A percentile compares a stretch with the other conserved stretches of the same genome.
Conservation (phyloP, 1,140 invertebrate species). For the Araneus ventricosus region DNA sequence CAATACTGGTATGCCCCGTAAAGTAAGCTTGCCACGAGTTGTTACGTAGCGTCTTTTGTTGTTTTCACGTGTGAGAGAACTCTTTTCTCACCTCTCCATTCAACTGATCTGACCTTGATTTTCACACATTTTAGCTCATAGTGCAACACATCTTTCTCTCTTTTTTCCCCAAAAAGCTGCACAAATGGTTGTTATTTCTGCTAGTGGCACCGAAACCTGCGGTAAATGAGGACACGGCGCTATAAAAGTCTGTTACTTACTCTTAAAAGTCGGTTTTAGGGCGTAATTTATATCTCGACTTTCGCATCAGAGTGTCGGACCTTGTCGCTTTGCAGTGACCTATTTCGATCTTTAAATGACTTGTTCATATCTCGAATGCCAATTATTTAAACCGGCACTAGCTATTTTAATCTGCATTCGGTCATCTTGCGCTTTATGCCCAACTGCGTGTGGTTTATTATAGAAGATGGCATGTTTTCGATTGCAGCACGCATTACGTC, state of each 20-base stretch:
- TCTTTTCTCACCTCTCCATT: neutral
- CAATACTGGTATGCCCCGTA: too few relatives aligned
- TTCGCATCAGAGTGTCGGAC: neutral
- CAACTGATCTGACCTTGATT: neutral
- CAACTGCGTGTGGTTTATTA: neutral
- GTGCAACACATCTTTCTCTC: neutral
- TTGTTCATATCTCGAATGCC: too few relatives aligned
- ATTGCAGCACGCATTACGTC: neutral
- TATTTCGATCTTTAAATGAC: too few relatives aligned
- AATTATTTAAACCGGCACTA: too few relatives aligned
- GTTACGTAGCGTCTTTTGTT: neutral
- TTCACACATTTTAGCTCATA: neutral
- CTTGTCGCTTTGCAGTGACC: too few relatives aligned
- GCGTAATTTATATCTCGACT: neutral
- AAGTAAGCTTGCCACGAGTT: neutral
- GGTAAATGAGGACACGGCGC: neutral
- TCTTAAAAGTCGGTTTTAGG: neutral
- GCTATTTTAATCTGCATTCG: too few relatives aligned
- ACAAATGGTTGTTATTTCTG: neutral
- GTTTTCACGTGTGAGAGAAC: neutral
- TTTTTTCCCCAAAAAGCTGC: neutral
- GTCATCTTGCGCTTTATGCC: neutral
- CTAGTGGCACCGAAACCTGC: neutral
- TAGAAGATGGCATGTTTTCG: neutral
- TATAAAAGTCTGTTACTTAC: neutral